Base-by-base conservation (phyloP, 1,140 invertebrate genomes). In the Pomacea maculata region DNA sequence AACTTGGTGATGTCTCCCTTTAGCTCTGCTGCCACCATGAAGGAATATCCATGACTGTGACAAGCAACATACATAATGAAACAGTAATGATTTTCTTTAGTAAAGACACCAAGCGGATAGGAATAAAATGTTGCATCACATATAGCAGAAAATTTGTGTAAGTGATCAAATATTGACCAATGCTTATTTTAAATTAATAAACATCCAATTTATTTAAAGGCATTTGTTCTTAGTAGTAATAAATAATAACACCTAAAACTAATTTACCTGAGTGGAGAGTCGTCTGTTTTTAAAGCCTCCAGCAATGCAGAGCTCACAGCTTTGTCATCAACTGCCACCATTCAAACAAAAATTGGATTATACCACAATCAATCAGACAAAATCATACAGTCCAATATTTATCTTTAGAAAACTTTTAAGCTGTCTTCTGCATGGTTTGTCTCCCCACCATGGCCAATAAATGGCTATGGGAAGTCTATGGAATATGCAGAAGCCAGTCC, bases 1-100 rank as follows among this genome's bases (percentile, higher is more conserved):
- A 95, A 95, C 79, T 91, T 90, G 68, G 85, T 88, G 65, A 94
- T 93, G 82, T 93, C 93, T 1, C 94, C 94, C 64, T 90, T 91
- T 6, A 95, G 85, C 52, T 92, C 92, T 45, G 96, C 91, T 65
- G 96, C 96, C 80, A 97, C 93, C 82, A 95, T 94, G 83, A 98
- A 96, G 67, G 95, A 93, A 91, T 97, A 96, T 0, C 95, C 97
- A 82, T 97, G 93, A 87, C 95, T 97, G 87, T 81, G 81, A 25
- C 57, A 54, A 34, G 64, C 25, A 63, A 68, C 25, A 29, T 11
- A 79, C 78, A 52, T 70, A 3, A n/a, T 12, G 55, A 78, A 5
- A 72, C 68, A 61, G 8, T 29, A 25, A 70, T 19, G 12, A 57
- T 67, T 19, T 25, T 25, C 25, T 25, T 25, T 25, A 25, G 25